phyloP scores from a whole-genome alignment of 2,113 vertebrate species.

The Edolisoma coerulescens region DNA sequence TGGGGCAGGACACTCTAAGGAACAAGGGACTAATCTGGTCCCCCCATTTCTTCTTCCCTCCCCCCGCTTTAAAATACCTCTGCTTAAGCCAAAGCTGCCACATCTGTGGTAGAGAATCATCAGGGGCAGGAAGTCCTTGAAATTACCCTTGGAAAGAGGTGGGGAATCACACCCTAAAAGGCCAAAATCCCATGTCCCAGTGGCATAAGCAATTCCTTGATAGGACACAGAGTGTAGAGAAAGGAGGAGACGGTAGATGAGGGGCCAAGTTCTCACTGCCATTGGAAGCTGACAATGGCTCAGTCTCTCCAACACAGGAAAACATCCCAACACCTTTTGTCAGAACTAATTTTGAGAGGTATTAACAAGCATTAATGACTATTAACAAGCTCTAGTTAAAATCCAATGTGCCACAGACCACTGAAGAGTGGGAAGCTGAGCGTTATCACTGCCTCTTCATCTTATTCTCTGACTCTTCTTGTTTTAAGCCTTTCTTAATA shows the following conservation, averaged over 20 bases:
- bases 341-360: neutral
- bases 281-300: neutral
- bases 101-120: neutral
- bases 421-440: neutral
- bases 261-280: fast-evolving
- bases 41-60: neutral
- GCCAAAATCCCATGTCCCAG: neutral
- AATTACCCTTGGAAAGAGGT: neutral
- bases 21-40: neutral
- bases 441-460: neutral
- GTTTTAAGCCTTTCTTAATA: neutral
- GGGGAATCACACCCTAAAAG: neutral
- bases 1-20: neutral
- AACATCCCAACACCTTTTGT: neutral
- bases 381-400: neutral
- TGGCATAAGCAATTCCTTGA: neutral
- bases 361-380: neutral
- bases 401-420: neutral
- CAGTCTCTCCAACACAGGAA: neutral
- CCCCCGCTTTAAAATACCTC: neutral
- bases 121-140: neutral
- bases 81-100: neutral
- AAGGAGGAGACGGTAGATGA: neutral
- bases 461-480: neutral
- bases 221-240: neutral